A percentile compares a stretch with the other conserved stretches of the same genome.
phyloP scores from a whole-genome alignment of 2,888 invertebrate genomes.

The Zootermopsis nevadensis region DNA sequence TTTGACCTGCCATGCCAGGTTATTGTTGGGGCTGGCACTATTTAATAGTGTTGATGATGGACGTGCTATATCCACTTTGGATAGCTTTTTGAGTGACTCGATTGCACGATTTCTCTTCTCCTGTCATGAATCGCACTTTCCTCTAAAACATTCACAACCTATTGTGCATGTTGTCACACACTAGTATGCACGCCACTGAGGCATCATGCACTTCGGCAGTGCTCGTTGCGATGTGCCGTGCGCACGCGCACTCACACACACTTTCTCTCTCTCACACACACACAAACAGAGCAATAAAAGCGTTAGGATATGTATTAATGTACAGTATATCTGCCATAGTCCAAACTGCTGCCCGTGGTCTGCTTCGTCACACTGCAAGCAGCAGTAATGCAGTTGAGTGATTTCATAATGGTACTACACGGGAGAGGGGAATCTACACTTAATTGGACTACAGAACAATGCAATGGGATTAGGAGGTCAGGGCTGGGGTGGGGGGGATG shows the following conservation, averaged over 20 bases:
- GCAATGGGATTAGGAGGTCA: background rate
- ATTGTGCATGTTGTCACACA: background rate
- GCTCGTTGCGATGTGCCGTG: no score
- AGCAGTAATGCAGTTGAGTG: slow-evolving; percentile 25
- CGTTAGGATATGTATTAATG: slow-evolving; percentile 55
- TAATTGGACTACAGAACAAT: background rate
- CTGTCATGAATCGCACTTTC: slow-evolving; percentile 35
- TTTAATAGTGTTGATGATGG: slow-evolving; percentile 47
- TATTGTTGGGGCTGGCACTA: background rate
- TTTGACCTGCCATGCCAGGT: slow-evolving; percentile 25
- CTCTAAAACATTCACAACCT: slow-evolving; percentile 50
- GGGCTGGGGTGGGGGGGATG: slow-evolving; percentile 33
- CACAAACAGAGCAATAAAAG: slow-evolving; percentile 49
- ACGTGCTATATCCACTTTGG: slow-evolving; percentile 52
- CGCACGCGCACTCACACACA: background rate
- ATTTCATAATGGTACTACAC: slow-evolving; percentile 38
- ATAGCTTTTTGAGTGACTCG: slow-evolving; percentile 47
- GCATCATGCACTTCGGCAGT: slow-evolving; percentile 3
- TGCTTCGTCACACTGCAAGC: slow-evolving; percentile 47
- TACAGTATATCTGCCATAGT: slow-evolving; percentile 48
- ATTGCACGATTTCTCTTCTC: slow-evolving; percentile 48
- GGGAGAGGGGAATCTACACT: slow-evolving; percentile 9
- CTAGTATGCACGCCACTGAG: slow-evolving; percentile 6
- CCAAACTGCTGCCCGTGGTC: slow-evolving; percentile 47
- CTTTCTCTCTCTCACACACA: slow-evolving; percentile 1